Conservation (phyloP, 1,140 invertebrate genomes). For the Luehdorfia chinensis region DNA sequence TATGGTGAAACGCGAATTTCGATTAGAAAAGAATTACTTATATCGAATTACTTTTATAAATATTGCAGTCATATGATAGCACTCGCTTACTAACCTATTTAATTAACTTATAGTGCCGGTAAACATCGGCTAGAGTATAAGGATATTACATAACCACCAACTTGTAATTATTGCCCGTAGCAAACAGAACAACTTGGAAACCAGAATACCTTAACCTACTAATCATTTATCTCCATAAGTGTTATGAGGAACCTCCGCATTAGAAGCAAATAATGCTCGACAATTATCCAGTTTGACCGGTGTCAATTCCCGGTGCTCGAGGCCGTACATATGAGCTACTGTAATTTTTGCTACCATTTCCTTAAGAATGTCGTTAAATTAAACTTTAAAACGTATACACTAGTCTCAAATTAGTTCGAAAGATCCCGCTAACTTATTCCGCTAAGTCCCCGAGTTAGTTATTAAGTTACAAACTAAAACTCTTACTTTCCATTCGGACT, state of each 20-base stretch:
- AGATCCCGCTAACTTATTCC: conserved; percentile 3
- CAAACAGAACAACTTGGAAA: conserved; percentile 33
- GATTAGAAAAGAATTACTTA: background rate
- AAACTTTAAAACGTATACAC: conserved; percentile 9
- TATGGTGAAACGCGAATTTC: too few relatives aligned
- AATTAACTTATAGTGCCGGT: conserved; percentile 19
- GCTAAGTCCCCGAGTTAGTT: conserved; percentile 8
- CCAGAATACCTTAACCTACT: conserved; percentile 50
- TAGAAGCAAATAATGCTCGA: conserved; percentile 41
- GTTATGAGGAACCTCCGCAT: conserved; percentile 24
- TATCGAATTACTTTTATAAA: conserved; percentile 7
- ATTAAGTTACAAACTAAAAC: background rate
- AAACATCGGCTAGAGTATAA: conserved; percentile 18
- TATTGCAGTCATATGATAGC: background rate
- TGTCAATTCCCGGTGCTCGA: conserved; percentile 29
- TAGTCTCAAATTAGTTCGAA: conserved; percentile 3
- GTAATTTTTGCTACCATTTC: conserved; percentile 21
- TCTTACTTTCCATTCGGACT: conserved; percentile 11
- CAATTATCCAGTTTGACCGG: conserved; percentile 47
- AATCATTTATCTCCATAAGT: conserved; percentile 57
- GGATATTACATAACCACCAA: conserved; percentile 17
- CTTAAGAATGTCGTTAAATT: conserved; percentile 12
- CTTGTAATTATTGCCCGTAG: conserved; percentile 24
- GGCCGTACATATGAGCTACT: conserved; percentile 22
- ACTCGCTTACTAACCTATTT: conserved; percentile 14